These are phyloP conservation scores for Lamellibrachia columna DNA, from an alignment of 2,888 invertebrate species.

Conservation along the genomic window DNA sequence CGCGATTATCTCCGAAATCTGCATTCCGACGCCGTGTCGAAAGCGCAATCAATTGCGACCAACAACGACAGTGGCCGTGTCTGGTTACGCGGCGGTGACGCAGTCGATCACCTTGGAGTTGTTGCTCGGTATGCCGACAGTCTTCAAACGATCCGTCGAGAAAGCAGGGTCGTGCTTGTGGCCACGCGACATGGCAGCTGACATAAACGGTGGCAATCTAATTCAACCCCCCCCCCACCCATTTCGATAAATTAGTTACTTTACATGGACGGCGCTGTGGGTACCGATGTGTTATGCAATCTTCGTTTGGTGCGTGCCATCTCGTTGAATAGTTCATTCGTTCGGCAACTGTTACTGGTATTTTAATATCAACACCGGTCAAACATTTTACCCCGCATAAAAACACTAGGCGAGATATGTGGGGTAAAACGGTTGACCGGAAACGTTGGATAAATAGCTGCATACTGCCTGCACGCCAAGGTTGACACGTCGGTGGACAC, in stretches of 20 bases:
- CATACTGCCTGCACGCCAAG: too few species aligned
- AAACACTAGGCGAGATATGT: too few species aligned
- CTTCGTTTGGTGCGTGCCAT: neutral
- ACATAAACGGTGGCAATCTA: neutral
- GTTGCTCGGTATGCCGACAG: neutral
- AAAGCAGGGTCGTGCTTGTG: neutral
- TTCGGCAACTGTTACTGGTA: neutral
- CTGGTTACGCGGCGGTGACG: neutral
- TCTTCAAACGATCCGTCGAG: neutral
- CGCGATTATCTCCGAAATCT: neutral
- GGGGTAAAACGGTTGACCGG: too few species aligned
- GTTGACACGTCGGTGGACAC: too few species aligned
- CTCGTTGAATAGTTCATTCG: neutral
- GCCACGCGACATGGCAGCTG: neutral
- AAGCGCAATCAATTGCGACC: neutral
- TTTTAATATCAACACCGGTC: neutral
- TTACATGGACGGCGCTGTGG: neutral
- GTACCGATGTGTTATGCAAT: neutral
- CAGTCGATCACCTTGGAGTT: neutral
- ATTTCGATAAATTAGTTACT: neutral
- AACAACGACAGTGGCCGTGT: neutral
- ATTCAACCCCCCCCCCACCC: neutral
- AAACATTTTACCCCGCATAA: too few species aligned
- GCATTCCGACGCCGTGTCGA: neutral
- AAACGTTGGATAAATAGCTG: too few species aligned